These are phyloP conservation scores for Hippolais icterina DNA, from an alignment of 2,113 vertebrate species.

Conservation along the genomic window DNA sequence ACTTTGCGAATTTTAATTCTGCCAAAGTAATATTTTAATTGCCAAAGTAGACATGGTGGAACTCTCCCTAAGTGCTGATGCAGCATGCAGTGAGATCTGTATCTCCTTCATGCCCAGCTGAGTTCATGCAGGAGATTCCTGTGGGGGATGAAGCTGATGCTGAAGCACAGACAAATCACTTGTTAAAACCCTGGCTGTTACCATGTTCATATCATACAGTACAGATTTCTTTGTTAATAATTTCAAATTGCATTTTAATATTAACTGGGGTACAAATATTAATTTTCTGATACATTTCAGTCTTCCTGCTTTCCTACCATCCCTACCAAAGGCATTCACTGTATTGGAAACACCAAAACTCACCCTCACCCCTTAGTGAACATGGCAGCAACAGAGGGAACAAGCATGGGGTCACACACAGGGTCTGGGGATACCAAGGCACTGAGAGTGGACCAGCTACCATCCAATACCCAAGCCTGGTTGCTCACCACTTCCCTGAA, in stretches of 20 bases:
- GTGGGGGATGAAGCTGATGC: not conserved
- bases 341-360: not conserved
- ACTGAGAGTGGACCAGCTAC: not conserved
- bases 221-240: not conserved
- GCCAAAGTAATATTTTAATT: constrained; percentile 16
- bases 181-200: not conserved
- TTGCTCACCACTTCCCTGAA: not conserved
- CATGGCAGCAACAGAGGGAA: not conserved
- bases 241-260: not conserved
- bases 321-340: not conserved
- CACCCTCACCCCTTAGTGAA: not conserved
- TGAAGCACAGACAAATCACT: not conserved
- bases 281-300: not conserved
- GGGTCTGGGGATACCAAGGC: not conserved
- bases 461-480: not conserved
- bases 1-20: constrained; percentile 3
- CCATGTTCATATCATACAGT: not conserved
- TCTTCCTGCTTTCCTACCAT: not conserved
- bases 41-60: not conserved
- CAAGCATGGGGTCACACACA: not conserved
- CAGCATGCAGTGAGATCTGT: not conserved
- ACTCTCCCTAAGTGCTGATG: not conserved
- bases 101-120: not conserved
- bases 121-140: not conserved
- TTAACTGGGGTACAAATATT: not conserved